Evolutionary conservation across 2,113 vertebrate genomes (phyloP).

Genomic region (Clupea harengus): DNA sequence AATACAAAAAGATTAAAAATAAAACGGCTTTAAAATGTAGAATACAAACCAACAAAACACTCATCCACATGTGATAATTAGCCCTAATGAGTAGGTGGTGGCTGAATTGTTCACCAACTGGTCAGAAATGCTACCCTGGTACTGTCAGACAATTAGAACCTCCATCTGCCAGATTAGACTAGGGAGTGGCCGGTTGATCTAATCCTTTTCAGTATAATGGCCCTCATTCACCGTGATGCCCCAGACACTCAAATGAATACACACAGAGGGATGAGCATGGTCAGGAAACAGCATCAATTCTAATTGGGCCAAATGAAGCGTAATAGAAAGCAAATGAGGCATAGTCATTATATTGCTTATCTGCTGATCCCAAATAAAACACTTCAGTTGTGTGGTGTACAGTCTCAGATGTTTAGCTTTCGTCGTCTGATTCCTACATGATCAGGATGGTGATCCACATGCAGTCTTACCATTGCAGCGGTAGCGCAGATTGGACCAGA

Average conservation of each 20-base stretch:
- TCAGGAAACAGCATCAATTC: background rate
- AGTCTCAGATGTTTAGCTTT: background rate
- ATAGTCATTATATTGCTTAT: background rate
- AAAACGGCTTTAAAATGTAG: background rate
- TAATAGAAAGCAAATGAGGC: background rate
- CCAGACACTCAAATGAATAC: too few relatives aligned
- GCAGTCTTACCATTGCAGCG: slow-evolving; percentile 81
- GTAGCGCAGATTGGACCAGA: slow-evolving; percentile 89
- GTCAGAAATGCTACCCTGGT: background rate
- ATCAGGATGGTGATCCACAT: background rate
- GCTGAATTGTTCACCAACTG: background rate
- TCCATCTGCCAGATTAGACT: background rate
- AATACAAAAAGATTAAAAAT: background rate
- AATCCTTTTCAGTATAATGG: background rate
- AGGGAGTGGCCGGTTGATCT: background rate
- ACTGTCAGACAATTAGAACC: background rate
- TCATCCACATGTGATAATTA: background rate
- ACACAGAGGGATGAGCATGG: background rate
- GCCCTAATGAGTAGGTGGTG: background rate
- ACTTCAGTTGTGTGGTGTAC: background rate
- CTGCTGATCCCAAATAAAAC: background rate
- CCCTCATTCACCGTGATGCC: background rate
- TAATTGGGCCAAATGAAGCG: background rate
- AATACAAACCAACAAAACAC: background rate
- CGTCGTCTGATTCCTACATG: background rate